phyloP scores from a whole-genome alignment of 2,113 vertebrate species.

The Miniopterus natalensis region DNA sequence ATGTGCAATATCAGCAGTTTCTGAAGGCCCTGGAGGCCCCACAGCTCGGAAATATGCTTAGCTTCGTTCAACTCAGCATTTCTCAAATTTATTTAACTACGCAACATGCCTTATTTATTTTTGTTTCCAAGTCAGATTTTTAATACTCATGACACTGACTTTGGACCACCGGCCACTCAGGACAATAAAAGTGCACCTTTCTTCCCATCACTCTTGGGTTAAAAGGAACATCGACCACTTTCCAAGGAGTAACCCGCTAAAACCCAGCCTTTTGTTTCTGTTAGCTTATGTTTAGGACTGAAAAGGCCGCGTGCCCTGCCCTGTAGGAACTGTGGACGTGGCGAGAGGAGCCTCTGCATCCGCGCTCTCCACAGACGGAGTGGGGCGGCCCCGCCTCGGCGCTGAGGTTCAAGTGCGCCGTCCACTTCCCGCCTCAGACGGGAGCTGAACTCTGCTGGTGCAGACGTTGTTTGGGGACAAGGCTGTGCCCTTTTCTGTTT shows the following conservation, averaged over 20 bases:
- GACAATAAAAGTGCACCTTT: neutral
- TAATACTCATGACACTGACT: neutral
- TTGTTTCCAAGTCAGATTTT: neutral
- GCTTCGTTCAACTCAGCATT: constrained; percentile 16
- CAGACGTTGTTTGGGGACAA: constrained; percentile 64
- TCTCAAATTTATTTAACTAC: neutral
- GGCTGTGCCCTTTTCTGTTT: constrained; percentile 82
- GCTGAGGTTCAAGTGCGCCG: constrained; percentile 14
- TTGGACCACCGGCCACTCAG: neutral
- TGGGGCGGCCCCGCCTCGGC: neutral
- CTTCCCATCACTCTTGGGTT: neutral
- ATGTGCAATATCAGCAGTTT: neutral
- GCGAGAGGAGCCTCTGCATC: neutral
- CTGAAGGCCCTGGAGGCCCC: neutral
- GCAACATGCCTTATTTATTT: neutral
- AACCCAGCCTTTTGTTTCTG: neutral
- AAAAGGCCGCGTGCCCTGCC: neutral
- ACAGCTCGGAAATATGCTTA: neutral
- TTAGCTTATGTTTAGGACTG: neutral
- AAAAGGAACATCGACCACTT: neutral
- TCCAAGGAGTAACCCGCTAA: too few relatives aligned
- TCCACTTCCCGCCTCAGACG: constrained; percentile 45
- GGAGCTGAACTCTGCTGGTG: constrained; percentile 45
- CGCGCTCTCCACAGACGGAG: neutral
- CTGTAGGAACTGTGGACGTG: too few relatives aligned